Evolutionary conservation across 2,113 vertebrate genomes (phyloP), one percentile per base, ranked within the genome.

Genomic region (Micronycteris hirsuta): DNA sequence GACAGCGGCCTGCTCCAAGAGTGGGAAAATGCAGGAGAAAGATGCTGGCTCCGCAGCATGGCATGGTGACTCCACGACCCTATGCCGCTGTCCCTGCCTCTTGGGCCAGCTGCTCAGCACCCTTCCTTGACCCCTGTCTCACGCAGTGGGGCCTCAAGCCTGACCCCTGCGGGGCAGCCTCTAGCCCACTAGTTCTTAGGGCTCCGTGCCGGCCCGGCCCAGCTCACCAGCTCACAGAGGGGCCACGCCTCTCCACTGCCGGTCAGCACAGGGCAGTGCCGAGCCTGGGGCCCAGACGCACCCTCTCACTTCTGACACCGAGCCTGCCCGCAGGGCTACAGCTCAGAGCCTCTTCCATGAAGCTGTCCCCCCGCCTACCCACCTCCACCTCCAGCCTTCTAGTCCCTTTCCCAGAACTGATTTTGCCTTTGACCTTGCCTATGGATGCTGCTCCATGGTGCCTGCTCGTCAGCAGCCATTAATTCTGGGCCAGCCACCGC

Each of bases 391-490:
- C 43, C 9, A 0, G 28, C 16, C 38, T 52, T 38, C 63, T 26
- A 20, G 36, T 3, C 58, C 33, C 31, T 36, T 56, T 73, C 24
- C 26, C 86, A 74, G 16, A n/a, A n/a, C 19, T 31, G 45, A 52
- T 16, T 43, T n/a, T 4, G 2, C 74, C 33, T 26, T 41, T 0
- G 1, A 1, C 43, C 10, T 20, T 6, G 41, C 43, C 82, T 52
- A 0, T n/a, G 31, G 63, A n/a, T 16, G 3, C 20, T 10, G 38
- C 24, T 80, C 36, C 47, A 13, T 3, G 2, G 33, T 0, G 19
- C 14, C 17, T 0, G 5, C 26, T 74, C 4, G 0, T 33, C 70
- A 67, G 3, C 7, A 5, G 58, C 43, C 4, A 6, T 8, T 70
- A 24, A 26, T 24, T 68, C 13, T 26, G 24, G 13, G 19, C n/a